Evolutionary conservation across 1,140 invertebrate species (phyloP).

Genomic region (Trichonephila clavipes): DNA sequence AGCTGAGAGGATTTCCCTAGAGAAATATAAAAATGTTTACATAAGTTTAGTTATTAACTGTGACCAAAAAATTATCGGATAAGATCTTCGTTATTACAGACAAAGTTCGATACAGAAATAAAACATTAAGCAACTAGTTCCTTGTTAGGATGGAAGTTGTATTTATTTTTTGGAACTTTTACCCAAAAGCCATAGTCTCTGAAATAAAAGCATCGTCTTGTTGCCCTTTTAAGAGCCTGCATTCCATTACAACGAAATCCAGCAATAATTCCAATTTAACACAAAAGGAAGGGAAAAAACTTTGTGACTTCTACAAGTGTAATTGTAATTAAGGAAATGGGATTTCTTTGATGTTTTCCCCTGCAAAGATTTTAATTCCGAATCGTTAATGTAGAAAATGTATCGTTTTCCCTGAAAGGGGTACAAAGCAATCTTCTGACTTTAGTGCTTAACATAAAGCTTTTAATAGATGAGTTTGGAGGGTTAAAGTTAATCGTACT

Average conservation of each 20-base stretch:
- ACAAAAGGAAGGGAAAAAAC: background rate
- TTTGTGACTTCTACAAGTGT: conserved; percentile 30
- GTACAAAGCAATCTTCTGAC: conserved; percentile 31
- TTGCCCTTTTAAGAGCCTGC: conserved; percentile 14
- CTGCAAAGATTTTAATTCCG: conserved; percentile 44
- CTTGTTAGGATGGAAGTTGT: background rate
- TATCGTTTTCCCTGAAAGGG: conserved; percentile 43
- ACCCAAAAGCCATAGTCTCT: background rate
- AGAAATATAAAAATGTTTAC: background rate
- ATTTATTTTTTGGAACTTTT: conserved; percentile 11
- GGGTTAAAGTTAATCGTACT: conserved; percentile 35
- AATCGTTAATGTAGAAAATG: conserved; percentile 33
- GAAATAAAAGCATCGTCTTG: background rate
- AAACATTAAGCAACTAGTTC: conserved; percentile 2
- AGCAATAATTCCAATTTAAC: conserved; percentile 49
- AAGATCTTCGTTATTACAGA: background rate
- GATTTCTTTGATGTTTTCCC: conserved; percentile 11
- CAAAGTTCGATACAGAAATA: background rate
- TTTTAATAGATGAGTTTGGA: conserved; percentile 32
- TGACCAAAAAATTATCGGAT: background rate
- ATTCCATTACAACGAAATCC: conserved; percentile 43
- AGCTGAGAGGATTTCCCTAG: background rate
- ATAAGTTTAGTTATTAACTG: background rate
- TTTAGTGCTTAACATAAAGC: conserved; percentile 60
- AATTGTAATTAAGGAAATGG: conserved; percentile 64